These are phyloP conservation scores for Geopemphigus sp. DNA, from an alignment of 1,140 invertebrate genomes.

Conservation along the genomic window DNA sequence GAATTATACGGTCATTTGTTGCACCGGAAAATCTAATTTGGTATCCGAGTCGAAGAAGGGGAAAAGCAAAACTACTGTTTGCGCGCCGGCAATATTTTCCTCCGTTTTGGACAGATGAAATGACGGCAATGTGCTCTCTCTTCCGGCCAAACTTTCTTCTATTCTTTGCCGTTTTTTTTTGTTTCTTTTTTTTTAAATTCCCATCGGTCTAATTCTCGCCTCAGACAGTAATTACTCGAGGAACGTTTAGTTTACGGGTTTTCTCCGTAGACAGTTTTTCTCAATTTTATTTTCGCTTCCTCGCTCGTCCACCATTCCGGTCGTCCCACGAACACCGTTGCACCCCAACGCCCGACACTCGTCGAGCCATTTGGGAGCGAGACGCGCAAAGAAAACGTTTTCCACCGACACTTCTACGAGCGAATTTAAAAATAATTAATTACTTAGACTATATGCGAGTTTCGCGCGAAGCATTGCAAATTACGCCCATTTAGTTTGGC, in stretches of 20 bases:
- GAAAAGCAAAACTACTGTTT: constrained; percentile 40
- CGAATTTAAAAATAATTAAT: constrained; percentile 40
- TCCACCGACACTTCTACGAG: not conserved
- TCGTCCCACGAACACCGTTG: no score
- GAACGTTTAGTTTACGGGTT: constrained; percentile 42
- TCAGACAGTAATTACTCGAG: constrained; percentile 48
- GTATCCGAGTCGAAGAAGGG: not conserved
- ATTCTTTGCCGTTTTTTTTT: not conserved
- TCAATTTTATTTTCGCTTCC: constrained; percentile 1
- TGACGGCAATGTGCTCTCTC: constrained; percentile 30
- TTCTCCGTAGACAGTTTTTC: constrained; percentile 29
- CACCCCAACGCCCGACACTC: no score
- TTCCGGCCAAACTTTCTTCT: not conserved
- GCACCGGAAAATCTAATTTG: constrained; percentile 41
- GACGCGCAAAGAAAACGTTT: constrained; percentile 16
- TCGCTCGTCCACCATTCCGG: not conserved
- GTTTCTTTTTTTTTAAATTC: constrained; percentile 30
- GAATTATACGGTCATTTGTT: constrained; percentile 44
- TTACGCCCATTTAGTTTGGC: not conserved
- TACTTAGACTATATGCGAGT: constrained; percentile 10
- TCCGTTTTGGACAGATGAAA: constrained; percentile 38
- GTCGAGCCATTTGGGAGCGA: no score
- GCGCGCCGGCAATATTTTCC: constrained; percentile 31
- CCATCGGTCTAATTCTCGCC: constrained; percentile 42
- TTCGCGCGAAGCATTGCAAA: constrained; percentile 18